A percentile compares a stretch with the other conserved stretches of the same genome.
phyloP scores from a whole-genome alignment of 2,888 invertebrate species.

The Sinotaia quadrata region DNA sequence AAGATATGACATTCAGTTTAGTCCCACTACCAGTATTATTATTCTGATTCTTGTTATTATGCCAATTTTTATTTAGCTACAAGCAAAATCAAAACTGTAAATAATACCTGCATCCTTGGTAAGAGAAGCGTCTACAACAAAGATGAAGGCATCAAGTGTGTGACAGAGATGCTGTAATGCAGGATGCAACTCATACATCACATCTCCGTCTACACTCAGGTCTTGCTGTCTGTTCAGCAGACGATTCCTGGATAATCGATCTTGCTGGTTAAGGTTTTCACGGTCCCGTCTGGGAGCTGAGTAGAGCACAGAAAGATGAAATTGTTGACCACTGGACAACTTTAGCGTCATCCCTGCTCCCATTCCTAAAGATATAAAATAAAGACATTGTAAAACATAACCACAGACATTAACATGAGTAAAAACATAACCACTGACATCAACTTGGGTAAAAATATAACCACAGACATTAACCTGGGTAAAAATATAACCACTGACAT shows the following conservation, averaged over 20 bases:
- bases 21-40: neutral
- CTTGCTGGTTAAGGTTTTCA: conserved; percentile 26
- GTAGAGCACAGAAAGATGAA: conserved; percentile 60
- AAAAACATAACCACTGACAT: too few species aligned
- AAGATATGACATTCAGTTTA: neutral
- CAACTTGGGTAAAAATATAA: too few species aligned
- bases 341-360: conserved; percentile 61
- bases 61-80: too few species aligned
- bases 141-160: conserved; percentile 67
- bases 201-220: conserved; percentile 16
- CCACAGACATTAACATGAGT: neutral
- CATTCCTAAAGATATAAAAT: conserved; percentile 45
- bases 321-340: conserved; percentile 42
- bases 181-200: conserved; percentile 54
- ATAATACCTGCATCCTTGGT: conserved; percentile 42
- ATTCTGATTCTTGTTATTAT: conserved; percentile 8
- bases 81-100: too few species aligned
- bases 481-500: too few species aligned
- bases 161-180: conserved; percentile 64
- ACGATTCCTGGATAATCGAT: conserved; percentile 48
- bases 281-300: conserved; percentile 56
- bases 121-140: conserved; percentile 63
- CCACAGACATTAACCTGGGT: too few species aligned
- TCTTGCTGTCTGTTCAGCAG: conserved; percentile 41
- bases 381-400: neutral